Evolutionary conservation across 2,113 vertebrate species (phyloP).

Genomic region (Tympanuchus pallidicinctus): DNA sequence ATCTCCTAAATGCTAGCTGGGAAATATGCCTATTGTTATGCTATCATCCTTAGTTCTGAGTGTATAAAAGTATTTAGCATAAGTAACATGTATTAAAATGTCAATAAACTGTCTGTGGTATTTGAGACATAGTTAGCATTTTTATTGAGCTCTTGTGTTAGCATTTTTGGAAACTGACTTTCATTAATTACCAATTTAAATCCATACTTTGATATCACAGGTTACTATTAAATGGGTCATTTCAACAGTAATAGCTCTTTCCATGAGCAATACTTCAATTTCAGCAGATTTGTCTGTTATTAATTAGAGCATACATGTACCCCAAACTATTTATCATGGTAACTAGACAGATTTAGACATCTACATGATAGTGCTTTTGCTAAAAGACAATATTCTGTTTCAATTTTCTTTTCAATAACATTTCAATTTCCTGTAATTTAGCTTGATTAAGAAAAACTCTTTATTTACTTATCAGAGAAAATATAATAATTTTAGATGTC

Average conservation of each 20-base stretch:
- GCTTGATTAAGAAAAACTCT: conserved; percentile 65
- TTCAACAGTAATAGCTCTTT: conserved; percentile 80
- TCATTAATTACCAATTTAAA: conserved; percentile 87
- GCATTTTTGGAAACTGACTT: conserved; percentile 79
- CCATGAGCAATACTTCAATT: conserved; percentile 77
- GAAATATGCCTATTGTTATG: conserved; percentile 57
- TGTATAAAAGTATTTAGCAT: conserved; percentile 69
- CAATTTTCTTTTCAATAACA: conserved; percentile 56
- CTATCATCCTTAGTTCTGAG: conserved; percentile 56
- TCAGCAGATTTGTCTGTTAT: conserved; percentile 76
- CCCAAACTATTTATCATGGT: conserved; percentile 77
- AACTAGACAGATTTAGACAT: conserved; percentile 78
- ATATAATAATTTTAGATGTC: conserved; percentile 46
- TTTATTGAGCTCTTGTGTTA: conserved; percentile 82
- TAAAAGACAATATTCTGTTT: conserved; percentile 65
- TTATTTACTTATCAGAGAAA: conserved; percentile 71
- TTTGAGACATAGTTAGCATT: conserved; percentile 83
- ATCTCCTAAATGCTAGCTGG: conserved; percentile 43
- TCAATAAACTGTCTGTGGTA: conserved; percentile 75
- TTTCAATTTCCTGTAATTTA: conserved; percentile 59
- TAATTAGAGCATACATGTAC: conserved; percentile 79
- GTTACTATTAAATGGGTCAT: conserved; percentile 84
- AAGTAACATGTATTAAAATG: conserved; percentile 78
- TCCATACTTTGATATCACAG: conserved; percentile 77
- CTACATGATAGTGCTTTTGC: conserved; percentile 72